Evolutionary conservation across 1,140 invertebrate species (phyloP), one percentile per base, ranked within the genome.

Genomic region (Macrostomum lignano): DNA sequence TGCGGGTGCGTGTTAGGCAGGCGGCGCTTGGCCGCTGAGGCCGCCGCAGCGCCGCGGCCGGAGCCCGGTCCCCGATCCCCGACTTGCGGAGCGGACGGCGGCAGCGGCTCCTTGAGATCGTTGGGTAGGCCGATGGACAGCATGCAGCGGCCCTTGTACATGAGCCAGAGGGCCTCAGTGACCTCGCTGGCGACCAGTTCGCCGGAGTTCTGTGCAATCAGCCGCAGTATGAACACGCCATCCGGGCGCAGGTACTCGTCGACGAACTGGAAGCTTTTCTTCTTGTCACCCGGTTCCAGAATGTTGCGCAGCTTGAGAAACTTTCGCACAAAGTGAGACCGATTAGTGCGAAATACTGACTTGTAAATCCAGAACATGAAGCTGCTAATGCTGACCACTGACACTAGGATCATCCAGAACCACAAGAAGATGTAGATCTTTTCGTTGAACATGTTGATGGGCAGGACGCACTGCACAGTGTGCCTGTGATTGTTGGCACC

Each of bases 401-500:
- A 28, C 9, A 28, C 26, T 31, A 54, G 38, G 9, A 50, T 55
- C 25, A 56, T 43, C 42, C 51, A 58, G 37, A 58, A 58, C 54
- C 54, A 58, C 23, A 58, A 45, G 32, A 58, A 48, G 3, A 49
- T 37, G 48, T 61, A 64, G 36, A 64, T 62, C 42, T 64, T 64
- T 43, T 64, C 62, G 43, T 64, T 64, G 47, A 64, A 64, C 19
- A 64, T 48, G 39, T 64, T 64, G 41, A 64, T 64, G 17, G 62
- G 62, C 35, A 64, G 44, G 11, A 63, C 61, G 38, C 62, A 64
- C 40, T 63, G 62, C 17, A 58, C 55, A 1, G 53, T 56, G 43
- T 58, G 54, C 9, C 46, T 38, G 39, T 56, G 55, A 10, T 52
- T 40, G 33, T 56, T 44, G 7, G 35, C 45, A 3, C 37, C 41